These are phyloP conservation scores for Apaloderma vittatum DNA, from an alignment of 2,113 vertebrate species.

Conservation along the genomic window DNA sequence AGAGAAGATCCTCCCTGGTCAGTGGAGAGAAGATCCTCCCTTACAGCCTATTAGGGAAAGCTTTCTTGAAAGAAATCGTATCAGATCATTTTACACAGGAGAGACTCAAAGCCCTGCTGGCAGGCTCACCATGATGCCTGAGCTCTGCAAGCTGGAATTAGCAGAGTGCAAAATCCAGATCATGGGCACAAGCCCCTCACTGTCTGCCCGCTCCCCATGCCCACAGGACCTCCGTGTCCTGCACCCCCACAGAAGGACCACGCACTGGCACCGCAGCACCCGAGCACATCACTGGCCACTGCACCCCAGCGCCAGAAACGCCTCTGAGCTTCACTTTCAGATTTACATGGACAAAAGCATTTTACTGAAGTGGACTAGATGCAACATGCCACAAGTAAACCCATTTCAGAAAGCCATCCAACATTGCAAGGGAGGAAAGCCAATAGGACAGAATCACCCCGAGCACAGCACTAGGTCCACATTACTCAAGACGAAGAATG, in stretches of 20 bases:
- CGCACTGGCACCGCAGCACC: background rate
- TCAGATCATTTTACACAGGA: background rate
- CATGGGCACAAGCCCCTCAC: accelerated
- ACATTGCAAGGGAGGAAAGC: background rate
- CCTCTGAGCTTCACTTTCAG: background rate
- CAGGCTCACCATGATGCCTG: accelerated
- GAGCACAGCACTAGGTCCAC: background rate
- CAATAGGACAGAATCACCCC: background rate
- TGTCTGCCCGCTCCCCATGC: accelerated
- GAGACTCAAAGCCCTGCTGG: background rate
- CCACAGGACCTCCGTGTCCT: background rate
- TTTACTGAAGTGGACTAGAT: background rate
- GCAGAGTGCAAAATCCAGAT: background rate
- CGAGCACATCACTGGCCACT: background rate
- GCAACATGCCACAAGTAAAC: background rate
- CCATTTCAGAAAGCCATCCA: background rate
- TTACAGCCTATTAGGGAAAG: background rate
- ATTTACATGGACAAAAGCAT: background rate
- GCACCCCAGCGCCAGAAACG: background rate
- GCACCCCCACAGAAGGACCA: accelerated
- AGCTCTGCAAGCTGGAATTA: background rate
- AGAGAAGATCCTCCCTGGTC: background rate
- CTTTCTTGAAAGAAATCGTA: background rate
- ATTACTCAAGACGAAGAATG: background rate
- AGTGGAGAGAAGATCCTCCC: background rate